Evolutionary conservation across 2,888 invertebrate species (phyloP), one percentile per base, ranked within the genome.

Genomic region (Tenthredo distinguenda): DNA sequence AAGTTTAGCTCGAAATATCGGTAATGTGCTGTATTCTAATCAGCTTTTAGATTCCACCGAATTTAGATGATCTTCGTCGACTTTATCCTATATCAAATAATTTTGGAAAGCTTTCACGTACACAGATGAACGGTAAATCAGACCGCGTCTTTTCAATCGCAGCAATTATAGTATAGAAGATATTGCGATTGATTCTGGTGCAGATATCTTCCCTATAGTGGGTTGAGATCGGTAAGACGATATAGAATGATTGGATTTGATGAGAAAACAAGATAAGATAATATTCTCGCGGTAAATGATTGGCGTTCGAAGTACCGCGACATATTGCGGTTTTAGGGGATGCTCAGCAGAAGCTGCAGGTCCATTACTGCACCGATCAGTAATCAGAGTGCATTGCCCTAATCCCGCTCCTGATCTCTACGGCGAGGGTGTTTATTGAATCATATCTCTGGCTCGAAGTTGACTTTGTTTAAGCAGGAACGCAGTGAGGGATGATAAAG

Each of bases 261-360:
- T 83, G 15, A n/a, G 65, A 34, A 68, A 47, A 83, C n/a, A 68
- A 68, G 83, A 83, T 83, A 71, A 65, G 68, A 83, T 62, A 37
- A 81, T 65, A 77, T 77, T 77, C 65, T 58, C 7, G 34, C 18
- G n/a, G 9, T 34, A 18, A 77, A 62, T 40, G 81, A 65, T 18
- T 31, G 77, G 81, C 31, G 10, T 34, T 50, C 31, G 21, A 34
- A 43, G 26, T 47, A n/a, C 31, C 68, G 34, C 31, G 83, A 71
- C 83, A 83, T 68, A 83, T 83, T 83, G 83, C 68, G 68, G 47
- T 68, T 40, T n/a, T 40, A 12, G 62, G 81, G 81, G 47, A 71
- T 43, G 10, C 31, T 65, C 18, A 7, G 83, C 31, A n/a, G 21
- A 58, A 34, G 81, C 18, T 79, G 31, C 68, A 68, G 77, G 50